A percentile compares a stretch with the other conserved stretches of the same genome.
These are phyloP conservation scores for Pantherophis guttatus DNA, from an alignment of 2,113 vertebrate species.

Conservation along the genomic window DNA sequence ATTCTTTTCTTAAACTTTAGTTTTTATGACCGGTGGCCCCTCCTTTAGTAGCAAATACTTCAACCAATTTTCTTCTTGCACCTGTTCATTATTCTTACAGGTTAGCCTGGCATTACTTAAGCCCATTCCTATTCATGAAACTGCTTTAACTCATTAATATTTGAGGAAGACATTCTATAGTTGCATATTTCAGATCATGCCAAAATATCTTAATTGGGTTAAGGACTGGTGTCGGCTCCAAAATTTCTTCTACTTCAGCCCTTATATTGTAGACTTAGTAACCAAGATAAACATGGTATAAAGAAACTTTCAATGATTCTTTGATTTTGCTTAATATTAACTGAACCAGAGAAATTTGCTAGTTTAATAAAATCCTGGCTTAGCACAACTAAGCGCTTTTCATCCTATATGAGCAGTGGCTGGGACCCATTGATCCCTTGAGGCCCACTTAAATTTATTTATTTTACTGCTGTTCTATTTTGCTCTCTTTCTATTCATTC, in stretches of 20 bases:
- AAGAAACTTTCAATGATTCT: background rate
- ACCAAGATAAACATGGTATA: background rate
- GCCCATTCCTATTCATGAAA: background rate
- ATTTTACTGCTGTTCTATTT: background rate
- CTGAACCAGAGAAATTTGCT: background rate
- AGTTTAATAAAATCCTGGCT: background rate
- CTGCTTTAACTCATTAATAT: background rate
- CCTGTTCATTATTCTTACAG: background rate
- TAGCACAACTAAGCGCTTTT: background rate
- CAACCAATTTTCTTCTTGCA: background rate
- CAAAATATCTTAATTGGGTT: background rate
- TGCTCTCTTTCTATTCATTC: background rate
- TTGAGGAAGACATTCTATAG: background rate
- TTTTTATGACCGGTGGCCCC: background rate
- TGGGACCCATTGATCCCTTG: background rate
- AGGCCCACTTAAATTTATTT: background rate
- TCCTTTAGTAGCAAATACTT: background rate
- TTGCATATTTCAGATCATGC: background rate
- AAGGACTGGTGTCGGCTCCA: background rate
- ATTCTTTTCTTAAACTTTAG: background rate
- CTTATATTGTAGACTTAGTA: background rate
- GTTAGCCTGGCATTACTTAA: background rate
- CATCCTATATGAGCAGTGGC: background rate
- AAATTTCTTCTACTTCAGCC: background rate
- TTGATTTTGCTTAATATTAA: background rate